Percentiles rank a stretch among this genome's conserved stretches.
Conservation (phyloP, 2,888 invertebrate genomes). For the Uloborus plumipes region DNA sequence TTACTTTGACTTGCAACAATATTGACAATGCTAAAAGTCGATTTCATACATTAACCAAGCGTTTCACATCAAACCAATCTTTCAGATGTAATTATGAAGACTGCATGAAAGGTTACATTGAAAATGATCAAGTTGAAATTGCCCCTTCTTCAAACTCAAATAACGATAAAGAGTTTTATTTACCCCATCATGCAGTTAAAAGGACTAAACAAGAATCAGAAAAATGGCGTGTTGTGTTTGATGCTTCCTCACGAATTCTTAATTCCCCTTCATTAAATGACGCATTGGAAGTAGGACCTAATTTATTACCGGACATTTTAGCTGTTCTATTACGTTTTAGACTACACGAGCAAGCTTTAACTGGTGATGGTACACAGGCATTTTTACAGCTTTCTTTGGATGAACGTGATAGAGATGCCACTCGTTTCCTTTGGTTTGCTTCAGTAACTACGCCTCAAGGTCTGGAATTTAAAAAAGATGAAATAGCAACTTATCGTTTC, state of each 20-base stretch:
- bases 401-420: neutral
- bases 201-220: neutral
- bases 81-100: neutral
- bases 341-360: neutral
- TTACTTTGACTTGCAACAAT: neutral
- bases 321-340: neutral
- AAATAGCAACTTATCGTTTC: neutral
- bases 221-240: slow-evolving; percentile 1
- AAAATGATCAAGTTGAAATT: neutral
- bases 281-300: neutral
- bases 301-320: no score
- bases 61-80: neutral
- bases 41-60: neutral
- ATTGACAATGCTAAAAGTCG: neutral
- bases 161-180: neutral
- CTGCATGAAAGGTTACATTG: neutral
- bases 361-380: neutral
- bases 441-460: neutral
- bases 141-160: neutral
- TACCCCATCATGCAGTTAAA: slow-evolving; percentile 3
- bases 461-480: neutral
- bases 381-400: neutral
- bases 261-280: neutral
- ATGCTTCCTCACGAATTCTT: neutral
- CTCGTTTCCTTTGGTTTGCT: neutral